Evolutionary conservation across 2,797 vertebrate genomes (phyloP).

Genomic region (Epinephelus awoara): DNA sequence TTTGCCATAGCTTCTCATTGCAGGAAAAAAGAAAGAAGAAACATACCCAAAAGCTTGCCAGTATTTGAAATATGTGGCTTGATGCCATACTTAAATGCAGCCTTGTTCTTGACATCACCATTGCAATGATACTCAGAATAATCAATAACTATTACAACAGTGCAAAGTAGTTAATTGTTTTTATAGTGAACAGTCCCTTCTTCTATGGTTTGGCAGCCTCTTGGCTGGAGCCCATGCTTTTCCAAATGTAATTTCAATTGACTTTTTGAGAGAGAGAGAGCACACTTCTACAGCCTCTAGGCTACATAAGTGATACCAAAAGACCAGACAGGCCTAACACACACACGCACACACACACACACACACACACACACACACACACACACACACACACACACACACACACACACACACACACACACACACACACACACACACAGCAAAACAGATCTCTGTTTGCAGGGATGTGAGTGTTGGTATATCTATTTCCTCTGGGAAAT

Average conservation of each 20-base stretch:
- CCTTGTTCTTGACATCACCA: constrained; percentile 20
- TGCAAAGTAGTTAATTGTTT: constrained; percentile 30
- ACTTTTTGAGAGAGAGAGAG: constrained; percentile 13
- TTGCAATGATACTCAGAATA: constrained; percentile 8
- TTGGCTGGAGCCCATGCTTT: not conserved
- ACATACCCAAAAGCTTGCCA: not conserved
- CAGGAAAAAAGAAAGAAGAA: not conserved
- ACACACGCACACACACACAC: not conserved
- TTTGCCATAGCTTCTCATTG: not conserved
- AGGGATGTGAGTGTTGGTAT: constrained; percentile 27
- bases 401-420: not conserved
- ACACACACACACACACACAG: not conserved
- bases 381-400: not conserved
- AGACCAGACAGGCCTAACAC: not conserved
- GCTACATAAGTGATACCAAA: constrained; percentile 23
- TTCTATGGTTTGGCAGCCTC: not conserved
- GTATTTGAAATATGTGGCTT: not conserved
- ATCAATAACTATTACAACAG: constrained; percentile 49
- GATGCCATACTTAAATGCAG: not conserved
- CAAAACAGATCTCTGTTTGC: constrained; percentile 18
- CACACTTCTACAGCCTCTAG: constrained; percentile 14
- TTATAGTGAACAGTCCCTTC: constrained; percentile 17
- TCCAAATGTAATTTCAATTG: constrained; percentile 24
- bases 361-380: not conserved
- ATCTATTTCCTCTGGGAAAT: constrained; percentile 46